Evolutionary conservation across 2,797 vertebrate genomes (phyloP).

Genomic region (Myotis daubentonii): DNA sequence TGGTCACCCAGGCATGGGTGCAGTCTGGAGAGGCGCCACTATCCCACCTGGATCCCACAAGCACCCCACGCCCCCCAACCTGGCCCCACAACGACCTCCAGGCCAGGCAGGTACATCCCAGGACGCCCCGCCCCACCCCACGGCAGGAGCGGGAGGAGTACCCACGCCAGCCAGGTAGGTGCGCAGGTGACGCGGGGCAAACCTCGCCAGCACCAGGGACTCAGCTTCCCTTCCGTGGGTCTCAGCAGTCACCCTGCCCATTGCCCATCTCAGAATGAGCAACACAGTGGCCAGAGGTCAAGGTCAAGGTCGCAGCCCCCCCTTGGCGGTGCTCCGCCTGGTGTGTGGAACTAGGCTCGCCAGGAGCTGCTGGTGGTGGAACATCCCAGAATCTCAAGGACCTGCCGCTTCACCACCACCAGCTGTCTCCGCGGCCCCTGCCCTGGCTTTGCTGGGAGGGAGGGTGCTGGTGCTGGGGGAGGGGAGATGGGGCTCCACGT

Average conservation of each 20-base stretch:
- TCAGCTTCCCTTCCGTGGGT: too few relatives aligned
- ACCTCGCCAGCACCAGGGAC: too few relatives aligned
- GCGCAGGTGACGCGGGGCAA: neutral
- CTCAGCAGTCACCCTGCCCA: neutral
- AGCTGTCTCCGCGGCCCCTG: rapidly evolving
- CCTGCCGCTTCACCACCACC: neutral
- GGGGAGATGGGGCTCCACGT: neutral
- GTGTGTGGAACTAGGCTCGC: neutral
- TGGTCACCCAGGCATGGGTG: neutral
- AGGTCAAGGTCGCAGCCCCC: neutral
- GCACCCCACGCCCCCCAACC: too few relatives aligned
- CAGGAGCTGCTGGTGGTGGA: neutral
- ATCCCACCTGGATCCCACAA: neutral
- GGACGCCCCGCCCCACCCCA: neutral
- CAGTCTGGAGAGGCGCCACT: neutral
- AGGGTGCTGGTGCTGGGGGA: neutral
- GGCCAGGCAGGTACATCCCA: neutral
- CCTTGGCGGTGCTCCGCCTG: neutral
- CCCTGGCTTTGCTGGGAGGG: neutral
- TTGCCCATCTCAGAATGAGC: neutral
- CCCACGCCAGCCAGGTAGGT: neutral
- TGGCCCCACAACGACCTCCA: rapidly evolving
- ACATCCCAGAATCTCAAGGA: neutral
- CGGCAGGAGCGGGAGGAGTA: neutral
- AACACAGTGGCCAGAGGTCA: rapidly evolving